Evolutionary conservation across 2,888 invertebrate genomes (phyloP).

Genomic region (Folsomia candida): DNA sequence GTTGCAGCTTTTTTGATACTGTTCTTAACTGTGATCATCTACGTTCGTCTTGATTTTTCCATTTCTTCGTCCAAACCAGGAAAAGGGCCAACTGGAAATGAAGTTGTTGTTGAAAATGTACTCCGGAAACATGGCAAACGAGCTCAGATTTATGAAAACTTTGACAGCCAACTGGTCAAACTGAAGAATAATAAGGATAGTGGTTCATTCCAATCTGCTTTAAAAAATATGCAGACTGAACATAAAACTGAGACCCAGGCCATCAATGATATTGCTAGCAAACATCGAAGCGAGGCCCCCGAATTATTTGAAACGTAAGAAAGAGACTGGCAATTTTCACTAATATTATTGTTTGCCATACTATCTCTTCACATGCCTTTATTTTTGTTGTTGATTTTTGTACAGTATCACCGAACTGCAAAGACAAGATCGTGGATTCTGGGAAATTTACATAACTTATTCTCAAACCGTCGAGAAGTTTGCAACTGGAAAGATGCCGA

Average conservation of each 20-base stretch:
- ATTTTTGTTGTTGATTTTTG: slow-evolving; percentile 17
- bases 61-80: slow-evolving; percentile 59
- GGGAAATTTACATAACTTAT: slow-evolving; percentile 56
- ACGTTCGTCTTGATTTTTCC: slow-evolving; percentile 93
- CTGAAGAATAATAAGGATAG: slow-evolving; percentile 64
- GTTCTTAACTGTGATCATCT: slow-evolving; percentile 87
- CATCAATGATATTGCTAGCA: slow-evolving; percentile 58
- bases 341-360: slow-evolving; percentile 3
- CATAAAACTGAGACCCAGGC: slow-evolving; percentile 61
- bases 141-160: slow-evolving; percentile 61
- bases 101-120: slow-evolving; percentile 59
- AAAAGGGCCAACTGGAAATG: slow-evolving; percentile 16
- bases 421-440: slow-evolving; percentile 49
- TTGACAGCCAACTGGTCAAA: slow-evolving; percentile 63
- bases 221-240: slow-evolving; percentile 62
- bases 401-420: slow-evolving; percentile 43
- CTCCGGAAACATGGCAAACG: slow-evolving; percentile 62
- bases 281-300: slow-evolving; percentile 62
- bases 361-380: slow-evolving; percentile 13
- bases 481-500: slow-evolving; percentile 62
- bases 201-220: slow-evolving; percentile 55
- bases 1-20: slow-evolving; percentile 82
- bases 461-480: slow-evolving; percentile 63
- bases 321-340: neutral
- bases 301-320: slow-evolving; percentile 61